Conservation (phyloP, 2,888 invertebrate genomes). For the Cheilosia soror region DNA sequence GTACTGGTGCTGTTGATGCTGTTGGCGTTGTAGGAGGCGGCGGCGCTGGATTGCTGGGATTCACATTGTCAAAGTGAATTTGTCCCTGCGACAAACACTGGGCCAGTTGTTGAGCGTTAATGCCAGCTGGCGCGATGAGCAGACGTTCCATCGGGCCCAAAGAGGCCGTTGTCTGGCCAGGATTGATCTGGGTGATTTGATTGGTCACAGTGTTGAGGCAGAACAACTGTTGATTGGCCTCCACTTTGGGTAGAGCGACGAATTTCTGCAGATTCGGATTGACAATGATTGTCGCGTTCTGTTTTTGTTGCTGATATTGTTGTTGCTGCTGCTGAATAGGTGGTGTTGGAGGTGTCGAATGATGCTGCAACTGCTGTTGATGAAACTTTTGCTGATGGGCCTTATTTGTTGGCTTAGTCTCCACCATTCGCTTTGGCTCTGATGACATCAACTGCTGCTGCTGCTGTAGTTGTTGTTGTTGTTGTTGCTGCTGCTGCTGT, state of each 20-base stretch:
- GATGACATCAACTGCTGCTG: slow-evolving; percentile 29
- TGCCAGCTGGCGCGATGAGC: slow-evolving; percentile 83
- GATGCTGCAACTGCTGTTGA: slow-evolving; percentile 35
- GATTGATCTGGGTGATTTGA: slow-evolving; percentile 83
- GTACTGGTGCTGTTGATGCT: slow-evolving; percentile 41
- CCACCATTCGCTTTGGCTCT: slow-evolving; percentile 36
- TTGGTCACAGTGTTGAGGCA: slow-evolving; percentile 83
- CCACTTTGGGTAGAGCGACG: slow-evolving; percentile 83
- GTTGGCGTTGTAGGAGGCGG: slow-evolving; percentile 76
- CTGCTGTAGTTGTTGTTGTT: slow-evolving; percentile 22
- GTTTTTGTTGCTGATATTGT: slow-evolving; percentile 57
- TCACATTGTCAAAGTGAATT: slow-evolving; percentile 83
- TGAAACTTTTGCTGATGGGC: slow-evolving; percentile 65
- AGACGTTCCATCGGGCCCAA: slow-evolving; percentile 83
- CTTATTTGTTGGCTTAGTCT: slow-evolving; percentile 51
- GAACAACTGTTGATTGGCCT: slow-evolving; percentile 83
- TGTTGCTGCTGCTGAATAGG: slow-evolving; percentile 48
- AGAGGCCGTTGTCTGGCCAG: slow-evolving; percentile 83
- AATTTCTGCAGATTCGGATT: slow-evolving; percentile 79
- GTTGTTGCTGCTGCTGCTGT: slow-evolving; percentile 61
- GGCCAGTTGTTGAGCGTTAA: slow-evolving; percentile 83
- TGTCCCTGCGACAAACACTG: slow-evolving; percentile 83
- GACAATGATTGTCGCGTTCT: slow-evolving; percentile 66
- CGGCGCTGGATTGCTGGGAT: slow-evolving; percentile 77
- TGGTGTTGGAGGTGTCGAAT: slow-evolving; percentile 52